Evolutionary conservation across 2,888 invertebrate genomes (phyloP).

Genomic region (Xanthia icteritia): DNA sequence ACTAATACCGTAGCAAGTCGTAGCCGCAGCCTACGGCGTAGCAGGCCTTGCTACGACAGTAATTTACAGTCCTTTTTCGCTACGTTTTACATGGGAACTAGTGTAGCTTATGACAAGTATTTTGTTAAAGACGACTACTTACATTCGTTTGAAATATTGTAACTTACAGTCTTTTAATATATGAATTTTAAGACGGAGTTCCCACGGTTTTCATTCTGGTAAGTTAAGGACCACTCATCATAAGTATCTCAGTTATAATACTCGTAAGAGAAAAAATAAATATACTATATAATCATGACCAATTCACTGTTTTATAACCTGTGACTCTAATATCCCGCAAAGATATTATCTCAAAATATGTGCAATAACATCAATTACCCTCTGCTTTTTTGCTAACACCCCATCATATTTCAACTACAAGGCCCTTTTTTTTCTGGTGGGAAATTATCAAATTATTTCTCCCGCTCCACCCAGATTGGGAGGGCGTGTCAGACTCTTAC

Average conservation of each 20-base stretch:
- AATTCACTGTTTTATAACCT: not conserved
- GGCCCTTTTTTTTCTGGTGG: no score
- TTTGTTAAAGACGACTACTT: not conserved
- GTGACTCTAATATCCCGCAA: not conserved
- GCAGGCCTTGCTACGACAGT: not conserved
- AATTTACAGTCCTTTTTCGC: not conserved
- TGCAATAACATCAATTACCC: not conserved
- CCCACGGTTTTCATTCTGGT: not conserved
- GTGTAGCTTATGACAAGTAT: not conserved
- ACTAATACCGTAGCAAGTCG: not conserved
- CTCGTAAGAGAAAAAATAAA: not conserved
- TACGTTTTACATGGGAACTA: slow-evolving; percentile 11
- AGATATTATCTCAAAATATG: not conserved
- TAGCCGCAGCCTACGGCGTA: slow-evolving; percentile 1
- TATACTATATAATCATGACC: not conserved
- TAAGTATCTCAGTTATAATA: not conserved
- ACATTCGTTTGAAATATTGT: not conserved
- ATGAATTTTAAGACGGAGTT: not conserved
- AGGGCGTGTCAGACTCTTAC: no score
- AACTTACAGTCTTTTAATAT: not conserved
- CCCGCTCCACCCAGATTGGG: no score
- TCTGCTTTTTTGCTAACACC: not conserved
- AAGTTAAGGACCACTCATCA: not conserved
- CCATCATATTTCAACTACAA: not conserved
- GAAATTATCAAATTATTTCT: no score